Conservation (phyloP, 2,113 vertebrate species). For the Anoura caudifer region DNA sequence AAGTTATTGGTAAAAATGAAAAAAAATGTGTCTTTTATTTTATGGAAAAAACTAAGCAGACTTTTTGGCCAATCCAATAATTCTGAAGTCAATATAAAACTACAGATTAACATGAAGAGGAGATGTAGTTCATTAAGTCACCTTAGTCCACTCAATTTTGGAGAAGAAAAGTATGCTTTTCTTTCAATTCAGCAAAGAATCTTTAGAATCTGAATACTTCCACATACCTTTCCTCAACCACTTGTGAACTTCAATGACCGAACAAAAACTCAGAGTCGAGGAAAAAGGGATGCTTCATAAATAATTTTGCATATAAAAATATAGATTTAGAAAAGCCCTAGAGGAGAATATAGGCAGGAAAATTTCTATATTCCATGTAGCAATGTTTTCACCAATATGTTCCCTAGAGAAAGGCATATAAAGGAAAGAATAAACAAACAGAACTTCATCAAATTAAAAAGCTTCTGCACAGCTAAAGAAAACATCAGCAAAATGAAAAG, state of each 20-base stretch:
- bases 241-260: not conserved
- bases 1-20: no score
- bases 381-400: no score
- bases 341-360: no score
- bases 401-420: no score
- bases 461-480: no score
- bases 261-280: not conserved
- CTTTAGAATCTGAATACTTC: not conserved
- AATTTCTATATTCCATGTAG: no score
- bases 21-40: no score
- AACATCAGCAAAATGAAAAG: no score
- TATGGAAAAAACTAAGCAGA: no score
- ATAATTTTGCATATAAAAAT: not conserved
- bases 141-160: not conserved
- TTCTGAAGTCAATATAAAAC: not conserved
- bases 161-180: not conserved
- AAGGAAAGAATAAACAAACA: no score
- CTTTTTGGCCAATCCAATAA: not conserved
- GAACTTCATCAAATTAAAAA: no score
- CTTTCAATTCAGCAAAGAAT: not conserved
- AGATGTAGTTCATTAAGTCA: not conserved
- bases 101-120: not conserved
- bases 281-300: not conserved
- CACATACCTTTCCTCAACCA: not conserved
- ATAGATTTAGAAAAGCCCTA: not conserved